Evolutionary conservation across 2,888 invertebrate species (phyloP).

Genomic region (Megaustenia siamemsis): DNA sequence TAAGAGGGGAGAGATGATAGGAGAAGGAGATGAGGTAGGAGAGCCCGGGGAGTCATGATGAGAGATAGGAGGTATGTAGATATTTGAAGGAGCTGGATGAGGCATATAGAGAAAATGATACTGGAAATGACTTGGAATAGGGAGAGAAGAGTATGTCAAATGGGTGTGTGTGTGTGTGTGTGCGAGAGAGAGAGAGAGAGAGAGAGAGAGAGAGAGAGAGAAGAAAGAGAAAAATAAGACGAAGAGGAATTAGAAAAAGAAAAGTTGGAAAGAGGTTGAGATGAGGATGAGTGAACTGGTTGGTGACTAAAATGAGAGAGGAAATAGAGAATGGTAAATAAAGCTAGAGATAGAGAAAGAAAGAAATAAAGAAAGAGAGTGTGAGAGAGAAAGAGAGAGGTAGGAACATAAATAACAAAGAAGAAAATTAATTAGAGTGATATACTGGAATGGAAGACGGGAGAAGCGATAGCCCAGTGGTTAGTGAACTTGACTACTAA

Average conservation of each 20-base stretch:
- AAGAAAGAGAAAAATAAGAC: background rate
- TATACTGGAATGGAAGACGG: conserved; percentile 25
- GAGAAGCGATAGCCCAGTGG: too few relatives aligned
- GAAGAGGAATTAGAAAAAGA: background rate
- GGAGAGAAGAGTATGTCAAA: too few relatives aligned
- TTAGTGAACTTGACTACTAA: too few relatives aligned
- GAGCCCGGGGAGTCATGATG: too few relatives aligned
- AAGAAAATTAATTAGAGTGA: background rate
- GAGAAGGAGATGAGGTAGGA: too few relatives aligned
- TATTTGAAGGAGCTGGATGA: too few relatives aligned
- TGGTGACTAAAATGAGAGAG: background rate
- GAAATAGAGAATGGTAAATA: conserved; percentile 6
- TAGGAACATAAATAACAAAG: conserved; percentile 17
- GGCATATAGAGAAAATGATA: too few relatives aligned
- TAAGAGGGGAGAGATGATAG: too few relatives aligned
- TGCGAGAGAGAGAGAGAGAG: too few relatives aligned
- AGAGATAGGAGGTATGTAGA: too few relatives aligned
- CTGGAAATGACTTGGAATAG: too few relatives aligned
- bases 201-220: conserved; percentile 12
- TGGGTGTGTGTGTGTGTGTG: too few relatives aligned
- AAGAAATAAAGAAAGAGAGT: conserved; percentile 33
- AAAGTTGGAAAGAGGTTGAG: background rate
- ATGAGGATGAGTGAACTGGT: background rate
- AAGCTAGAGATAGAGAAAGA: conserved; percentile 32
- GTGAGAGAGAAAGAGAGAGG: conserved; percentile 33